phyloP scores from a whole-genome alignment of 2,113 vertebrate species.

The Takifugu bimaculatus region DNA sequence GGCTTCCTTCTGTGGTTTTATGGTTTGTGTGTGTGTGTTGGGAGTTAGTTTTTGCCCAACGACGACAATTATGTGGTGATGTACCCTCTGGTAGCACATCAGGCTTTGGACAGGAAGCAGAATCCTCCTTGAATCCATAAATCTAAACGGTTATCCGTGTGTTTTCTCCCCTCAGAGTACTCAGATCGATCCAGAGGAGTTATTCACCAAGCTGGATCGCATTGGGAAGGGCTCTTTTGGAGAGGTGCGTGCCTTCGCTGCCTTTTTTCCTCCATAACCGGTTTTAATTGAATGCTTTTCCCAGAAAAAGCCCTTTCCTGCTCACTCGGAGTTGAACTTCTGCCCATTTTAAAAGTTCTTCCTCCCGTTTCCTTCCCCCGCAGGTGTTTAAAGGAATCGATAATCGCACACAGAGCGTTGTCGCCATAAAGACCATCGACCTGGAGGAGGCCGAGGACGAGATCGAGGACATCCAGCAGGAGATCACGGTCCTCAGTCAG shows the following conservation, averaged over 20 bases:
- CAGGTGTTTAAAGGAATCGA: conserved; percentile 87
- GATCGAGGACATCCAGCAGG: conserved; percentile 95
- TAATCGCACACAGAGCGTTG: conserved; percentile 86
- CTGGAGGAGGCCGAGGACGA: conserved; percentile 94
- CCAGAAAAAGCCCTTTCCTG: background rate
- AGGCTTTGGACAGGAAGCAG: no score
- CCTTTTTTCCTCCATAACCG: background rate
- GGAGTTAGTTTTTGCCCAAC: background rate
- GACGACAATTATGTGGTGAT: conserved; percentile 1
- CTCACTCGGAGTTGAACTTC: background rate
- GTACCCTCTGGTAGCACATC: no score
- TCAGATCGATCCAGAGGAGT: conserved; percentile 86
- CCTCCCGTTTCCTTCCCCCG: background rate
- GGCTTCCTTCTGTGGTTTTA: conserved; percentile 50
- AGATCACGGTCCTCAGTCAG: conserved; percentile 93
- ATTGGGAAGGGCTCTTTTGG: conserved; percentile 94
- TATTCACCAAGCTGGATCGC: conserved; percentile 91
- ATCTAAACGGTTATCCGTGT: background rate
- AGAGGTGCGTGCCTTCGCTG: conserved; percentile 70
- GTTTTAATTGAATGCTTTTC: no score
- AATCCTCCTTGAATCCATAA: no score
- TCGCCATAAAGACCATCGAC: conserved; percentile 94
- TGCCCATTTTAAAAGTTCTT: background rate
- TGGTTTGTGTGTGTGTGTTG: conserved; percentile 1
- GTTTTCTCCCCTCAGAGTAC: conserved; percentile 74